These are phyloP conservation scores for Lycopodina hypogea DNA, from an alignment of 37 sponge, comb jelly and placozoan genomes.

Conservation along the genomic window DNA sequence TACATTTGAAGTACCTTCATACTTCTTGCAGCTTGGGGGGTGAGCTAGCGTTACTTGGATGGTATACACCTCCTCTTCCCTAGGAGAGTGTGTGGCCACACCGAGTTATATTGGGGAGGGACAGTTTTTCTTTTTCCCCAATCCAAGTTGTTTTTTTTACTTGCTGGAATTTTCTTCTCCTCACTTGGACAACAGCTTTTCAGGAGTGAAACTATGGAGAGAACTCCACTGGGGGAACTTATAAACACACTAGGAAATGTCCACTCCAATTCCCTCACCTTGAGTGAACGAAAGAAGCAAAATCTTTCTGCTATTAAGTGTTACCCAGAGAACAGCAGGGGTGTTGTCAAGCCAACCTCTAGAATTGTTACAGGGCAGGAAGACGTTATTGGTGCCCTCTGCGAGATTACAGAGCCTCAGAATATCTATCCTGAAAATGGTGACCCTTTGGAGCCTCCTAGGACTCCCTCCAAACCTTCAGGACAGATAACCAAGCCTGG, in stretches of 20 bases:
- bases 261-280: neutral
- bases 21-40: too few relatives aligned
- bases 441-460: neutral
- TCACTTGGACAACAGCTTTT: too few relatives aligned
- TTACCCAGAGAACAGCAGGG: too few relatives aligned
- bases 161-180: neutral
- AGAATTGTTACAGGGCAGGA: neutral
- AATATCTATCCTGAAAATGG: neutral
- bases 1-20: neutral
- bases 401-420: neutral
- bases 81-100: too few relatives aligned
- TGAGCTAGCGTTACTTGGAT: too few relatives aligned
- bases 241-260: neutral
- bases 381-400: neutral
- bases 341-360: neutral
- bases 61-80: too few relatives aligned
- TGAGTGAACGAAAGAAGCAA: too few relatives aligned
- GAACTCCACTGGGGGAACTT: neutral
- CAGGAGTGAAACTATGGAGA: neutral
- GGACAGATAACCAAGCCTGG: slow-evolving; percentile 5
- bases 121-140: too few relatives aligned
- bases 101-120: too few relatives aligned
- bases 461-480: neutral
- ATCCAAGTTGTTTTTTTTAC: neutral
- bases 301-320: too few relatives aligned